Percentiles rank a stretch among this genome's conserved stretches.
These are phyloP conservation scores for Thereuonema tuberculata DNA, from an alignment of 1,140 invertebrate genomes.

Conservation along the genomic window DNA sequence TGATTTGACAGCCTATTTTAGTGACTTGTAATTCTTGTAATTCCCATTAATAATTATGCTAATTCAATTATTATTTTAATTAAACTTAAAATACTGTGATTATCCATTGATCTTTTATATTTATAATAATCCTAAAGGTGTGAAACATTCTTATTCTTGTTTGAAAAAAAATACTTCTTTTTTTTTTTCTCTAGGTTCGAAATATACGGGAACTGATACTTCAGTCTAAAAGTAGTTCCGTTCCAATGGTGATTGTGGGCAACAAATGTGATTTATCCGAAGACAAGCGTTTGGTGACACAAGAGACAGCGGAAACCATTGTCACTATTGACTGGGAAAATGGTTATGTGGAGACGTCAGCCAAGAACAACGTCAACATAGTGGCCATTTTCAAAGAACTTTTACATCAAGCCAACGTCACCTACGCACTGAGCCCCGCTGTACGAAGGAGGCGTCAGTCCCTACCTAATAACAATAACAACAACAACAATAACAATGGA, in stretches of 20 bases:
- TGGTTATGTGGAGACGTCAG: constrained; percentile 26
- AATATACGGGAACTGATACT: constrained; percentile 29
- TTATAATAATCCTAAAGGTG: too few species aligned
- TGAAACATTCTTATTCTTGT: too few species aligned
- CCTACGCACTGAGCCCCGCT: constrained; percentile 74
- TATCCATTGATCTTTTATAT: too few species aligned
- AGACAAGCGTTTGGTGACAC: constrained; percentile 16
- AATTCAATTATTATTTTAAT: too few species aligned
- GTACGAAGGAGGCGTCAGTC: constrained; percentile 56
- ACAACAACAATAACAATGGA: neutral
- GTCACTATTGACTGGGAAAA: constrained; percentile 26
- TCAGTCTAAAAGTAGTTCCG: constrained; percentile 17
- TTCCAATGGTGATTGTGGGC: constrained; percentile 25
- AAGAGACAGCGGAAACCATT: constrained; percentile 22
- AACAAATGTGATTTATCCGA: constrained; percentile 23
- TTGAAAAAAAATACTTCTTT: too few species aligned
- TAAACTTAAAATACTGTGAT: too few species aligned
- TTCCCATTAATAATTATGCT: too few species aligned
- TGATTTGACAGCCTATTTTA: too few species aligned
- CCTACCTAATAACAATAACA: constrained; percentile 35
- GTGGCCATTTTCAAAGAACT: constrained; percentile 55
- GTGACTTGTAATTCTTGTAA: too few species aligned
- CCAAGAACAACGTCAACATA: constrained; percentile 23
- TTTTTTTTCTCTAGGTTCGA: too few species aligned
- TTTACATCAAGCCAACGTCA: constrained; percentile 70